phyloP scores from a whole-genome alignment of 2,888 invertebrate species.

The Trilocha varians region DNA sequence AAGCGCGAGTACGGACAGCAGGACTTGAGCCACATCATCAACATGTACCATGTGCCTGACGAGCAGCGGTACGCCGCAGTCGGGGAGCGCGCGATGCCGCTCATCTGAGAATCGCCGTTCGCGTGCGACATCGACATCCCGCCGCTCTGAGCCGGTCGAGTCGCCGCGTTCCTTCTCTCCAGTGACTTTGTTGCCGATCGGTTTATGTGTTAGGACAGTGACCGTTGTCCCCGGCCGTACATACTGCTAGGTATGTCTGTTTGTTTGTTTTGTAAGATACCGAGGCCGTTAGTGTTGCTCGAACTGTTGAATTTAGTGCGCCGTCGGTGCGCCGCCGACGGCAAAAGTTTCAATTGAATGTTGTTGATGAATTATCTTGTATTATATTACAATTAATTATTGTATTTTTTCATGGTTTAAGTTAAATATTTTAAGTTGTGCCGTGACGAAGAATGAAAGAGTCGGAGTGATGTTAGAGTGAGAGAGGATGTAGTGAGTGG shows the following conservation, averaged over 20 bases:
- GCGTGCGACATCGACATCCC: constrained; percentile 77
- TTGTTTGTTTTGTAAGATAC: constrained; percentile 63
- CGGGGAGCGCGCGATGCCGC: constrained; percentile 76
- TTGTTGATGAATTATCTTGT: constrained; percentile 65
- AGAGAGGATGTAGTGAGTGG: constrained; percentile 55
- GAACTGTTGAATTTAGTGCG: constrained; percentile 49
- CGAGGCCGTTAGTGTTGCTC: constrained; percentile 56
- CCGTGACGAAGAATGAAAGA: constrained; percentile 50
- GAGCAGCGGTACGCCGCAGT: constrained; percentile 75
- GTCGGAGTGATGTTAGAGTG: constrained; percentile 41
- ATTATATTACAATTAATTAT: constrained; percentile 68
- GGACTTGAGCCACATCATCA: constrained; percentile 77
- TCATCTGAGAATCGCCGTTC: constrained; percentile 78
- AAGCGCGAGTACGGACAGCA: constrained; percentile 82
- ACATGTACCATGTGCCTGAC: constrained; percentile 78
- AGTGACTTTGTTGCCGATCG: constrained; percentile 53
- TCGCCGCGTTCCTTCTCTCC: constrained; percentile 61
- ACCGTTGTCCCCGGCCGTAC: constrained; percentile 56
- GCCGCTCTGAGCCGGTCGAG: constrained; percentile 73
- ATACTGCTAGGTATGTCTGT: constrained; percentile 66
- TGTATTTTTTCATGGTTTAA: constrained; percentile 69
- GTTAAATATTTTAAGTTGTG: constrained; percentile 64
- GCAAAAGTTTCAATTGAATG: constrained; percentile 55
- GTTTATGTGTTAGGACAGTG: constrained; percentile 56
- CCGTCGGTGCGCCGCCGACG: constrained; percentile 30